Evolutionary conservation across 1,140 invertebrate species (phyloP).

Genomic region (Potamilus streckersoni): DNA sequence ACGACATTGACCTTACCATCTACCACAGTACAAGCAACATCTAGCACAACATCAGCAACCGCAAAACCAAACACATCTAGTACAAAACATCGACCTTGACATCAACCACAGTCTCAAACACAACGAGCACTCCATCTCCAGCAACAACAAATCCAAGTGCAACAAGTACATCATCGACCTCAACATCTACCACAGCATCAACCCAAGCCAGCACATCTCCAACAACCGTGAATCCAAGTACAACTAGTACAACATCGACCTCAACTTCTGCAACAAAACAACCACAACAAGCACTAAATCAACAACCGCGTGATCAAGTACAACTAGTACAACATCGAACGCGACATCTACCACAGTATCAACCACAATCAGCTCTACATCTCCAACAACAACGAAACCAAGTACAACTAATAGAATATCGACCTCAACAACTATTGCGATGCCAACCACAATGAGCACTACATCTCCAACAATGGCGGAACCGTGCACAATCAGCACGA

Average conservation of each 20-base stretch:
- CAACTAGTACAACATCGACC: background rate
- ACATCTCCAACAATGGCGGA: no score
- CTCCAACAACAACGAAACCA: background rate
- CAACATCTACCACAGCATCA: background rate
- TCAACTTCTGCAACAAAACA: background rate
- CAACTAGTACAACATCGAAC: background rate
- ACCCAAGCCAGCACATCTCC: background rate
- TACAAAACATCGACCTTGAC: background rate
- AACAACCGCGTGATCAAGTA: background rate
- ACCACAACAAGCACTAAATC: background rate
- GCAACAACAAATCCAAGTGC: background rate
- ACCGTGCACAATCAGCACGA: background rate
- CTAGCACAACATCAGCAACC: background rate
- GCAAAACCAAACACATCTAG: background rate
- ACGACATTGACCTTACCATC: background rate
- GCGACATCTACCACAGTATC: background rate
- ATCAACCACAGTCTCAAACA: background rate
- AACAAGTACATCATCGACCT: background rate
- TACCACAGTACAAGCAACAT: no score
- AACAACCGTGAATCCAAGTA: background rate
- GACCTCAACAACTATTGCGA: background rate
- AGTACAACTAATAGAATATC: background rate
- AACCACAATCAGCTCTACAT: background rate
- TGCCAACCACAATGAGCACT: slow-evolving; percentile 1
- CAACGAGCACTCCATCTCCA: background rate